Conservation (phyloP, 2,888 invertebrate species). For the Incurvaria masculella region DNA sequence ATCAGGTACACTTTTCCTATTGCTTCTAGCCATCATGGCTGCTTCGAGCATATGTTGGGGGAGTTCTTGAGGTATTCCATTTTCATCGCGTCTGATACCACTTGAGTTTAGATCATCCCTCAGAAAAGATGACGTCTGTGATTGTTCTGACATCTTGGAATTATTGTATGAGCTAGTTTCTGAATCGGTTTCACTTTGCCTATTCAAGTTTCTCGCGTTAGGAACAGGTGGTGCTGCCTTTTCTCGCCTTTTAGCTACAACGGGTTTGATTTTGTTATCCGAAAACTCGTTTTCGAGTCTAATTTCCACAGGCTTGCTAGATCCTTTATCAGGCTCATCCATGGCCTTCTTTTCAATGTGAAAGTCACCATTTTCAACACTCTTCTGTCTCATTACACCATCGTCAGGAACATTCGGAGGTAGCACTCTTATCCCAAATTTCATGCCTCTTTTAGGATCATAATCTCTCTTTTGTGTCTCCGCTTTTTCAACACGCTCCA, state of each 20-base stretch:
- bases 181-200: slow-evolving; percentile 35
- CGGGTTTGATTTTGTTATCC: slow-evolving; percentile 40
- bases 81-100: slow-evolving; percentile 57
- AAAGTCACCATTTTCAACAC: slow-evolving; percentile 38
- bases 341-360: slow-evolving; percentile 30
- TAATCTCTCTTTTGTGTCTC: slow-evolving; percentile 56
- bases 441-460: slow-evolving; percentile 57
- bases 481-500: slow-evolving; percentile 32
- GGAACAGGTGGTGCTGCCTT: slow-evolving; percentile 50
- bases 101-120: slow-evolving; percentile 54
- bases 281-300: slow-evolving; percentile 54
- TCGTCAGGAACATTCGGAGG: slow-evolving; percentile 56
- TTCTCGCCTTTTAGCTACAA: slow-evolving; percentile 52
- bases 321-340: slow-evolving; percentile 44
- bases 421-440: slow-evolving; percentile 67
- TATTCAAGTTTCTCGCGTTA: slow-evolving; percentile 40
- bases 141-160: slow-evolving; percentile 34
- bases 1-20: slow-evolving; percentile 56
- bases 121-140: slow-evolving; percentile 29
- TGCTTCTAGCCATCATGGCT: slow-evolving; percentile 65
- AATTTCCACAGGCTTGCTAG: slow-evolving; percentile 32
- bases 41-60: slow-evolving; percentile 71
- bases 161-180: slow-evolving; percentile 28
- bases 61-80: slow-evolving; percentile 66
- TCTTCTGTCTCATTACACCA: slow-evolving; percentile 45